phyloP scores from a whole-genome alignment of 2,888 invertebrate species.

The Drosophila neonasuta region DNA sequence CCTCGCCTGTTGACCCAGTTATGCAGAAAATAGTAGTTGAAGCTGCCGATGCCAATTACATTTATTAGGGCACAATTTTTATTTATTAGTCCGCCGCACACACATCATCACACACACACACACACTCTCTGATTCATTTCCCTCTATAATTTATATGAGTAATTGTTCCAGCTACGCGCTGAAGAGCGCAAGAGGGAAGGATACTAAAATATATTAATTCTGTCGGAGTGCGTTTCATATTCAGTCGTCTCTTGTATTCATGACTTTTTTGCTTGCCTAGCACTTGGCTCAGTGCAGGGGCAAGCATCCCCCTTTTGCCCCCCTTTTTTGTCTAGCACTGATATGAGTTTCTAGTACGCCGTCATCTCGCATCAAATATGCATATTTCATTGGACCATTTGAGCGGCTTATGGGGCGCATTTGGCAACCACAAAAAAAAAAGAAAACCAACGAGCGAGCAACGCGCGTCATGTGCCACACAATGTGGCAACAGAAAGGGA shows the following conservation, averaged over 20 bases:
- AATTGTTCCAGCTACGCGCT: constrained; percentile 44
- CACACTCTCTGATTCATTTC: constrained; percentile 58
- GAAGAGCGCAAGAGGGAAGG: background rate
- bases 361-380: constrained; percentile 64
- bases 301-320: background rate
- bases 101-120: background rate
- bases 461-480: constrained; percentile 41
- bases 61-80: constrained; percentile 69
- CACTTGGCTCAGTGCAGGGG: constrained; percentile 1
- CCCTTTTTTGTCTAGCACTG: background rate
- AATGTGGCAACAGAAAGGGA: constrained; percentile 16
- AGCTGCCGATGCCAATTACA: constrained; percentile 66
- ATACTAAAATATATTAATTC: constrained; percentile 62
- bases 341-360: constrained; percentile 13
- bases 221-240: constrained; percentile 29
- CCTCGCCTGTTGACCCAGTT: constrained; percentile 62
- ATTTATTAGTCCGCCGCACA: constrained; percentile 58
- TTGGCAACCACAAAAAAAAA: constrained; percentile 20
- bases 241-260: constrained; percentile 26
- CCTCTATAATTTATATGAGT: constrained; percentile 69
- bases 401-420: constrained; percentile 46
- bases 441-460: constrained; percentile 22
- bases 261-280: constrained; percentile 31
- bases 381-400: constrained; percentile 67
- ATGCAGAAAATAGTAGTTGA: constrained; percentile 45